A percentile compares a stretch with the other conserved stretches of the same genome.
Evolutionary conservation across 2,888 invertebrate genomes (phyloP).

Genomic region (Lysandra coridon): DNA sequence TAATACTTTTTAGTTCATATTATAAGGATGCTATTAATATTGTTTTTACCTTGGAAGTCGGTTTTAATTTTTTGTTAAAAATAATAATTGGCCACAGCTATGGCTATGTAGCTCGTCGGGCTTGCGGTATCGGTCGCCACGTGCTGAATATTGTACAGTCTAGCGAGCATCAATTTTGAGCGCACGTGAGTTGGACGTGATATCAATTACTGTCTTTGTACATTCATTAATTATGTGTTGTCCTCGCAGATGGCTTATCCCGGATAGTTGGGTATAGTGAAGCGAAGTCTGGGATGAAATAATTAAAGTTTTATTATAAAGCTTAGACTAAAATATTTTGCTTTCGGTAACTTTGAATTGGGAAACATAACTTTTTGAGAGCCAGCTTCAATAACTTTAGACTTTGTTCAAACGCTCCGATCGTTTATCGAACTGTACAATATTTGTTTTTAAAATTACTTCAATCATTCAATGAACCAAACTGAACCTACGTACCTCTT

Average conservation of each 20-base stretch:
- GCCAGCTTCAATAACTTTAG: no score
- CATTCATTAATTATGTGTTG: constrained; percentile 26
- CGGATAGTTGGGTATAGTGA: not conserved
- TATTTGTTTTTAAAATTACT: no score
- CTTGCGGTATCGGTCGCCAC: constrained; percentile 51
- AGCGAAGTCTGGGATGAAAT: not conserved
- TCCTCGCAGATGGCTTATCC: constrained; percentile 8
- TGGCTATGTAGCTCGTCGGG: constrained; percentile 29
- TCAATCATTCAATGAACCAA: no score
- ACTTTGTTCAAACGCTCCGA: no score
- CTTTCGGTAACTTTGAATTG: not conserved
- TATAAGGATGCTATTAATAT: no score
- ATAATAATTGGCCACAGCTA: not conserved
- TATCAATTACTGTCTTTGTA: constrained; percentile 35
- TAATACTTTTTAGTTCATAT: no score
- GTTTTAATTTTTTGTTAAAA: no score
- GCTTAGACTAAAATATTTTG: not conserved
- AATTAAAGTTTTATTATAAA: not conserved
- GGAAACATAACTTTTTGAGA: not conserved
- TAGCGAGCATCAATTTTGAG: constrained; percentile 45
- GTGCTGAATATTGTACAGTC: constrained; percentile 47
- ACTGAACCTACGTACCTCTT: no score
- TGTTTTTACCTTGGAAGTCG: no score
- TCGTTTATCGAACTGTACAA: no score
- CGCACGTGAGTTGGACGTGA: constrained; percentile 44